Evolutionary conservation across 2,113 vertebrate species (phyloP).

Genomic region (Albula glossodonta): DNA sequence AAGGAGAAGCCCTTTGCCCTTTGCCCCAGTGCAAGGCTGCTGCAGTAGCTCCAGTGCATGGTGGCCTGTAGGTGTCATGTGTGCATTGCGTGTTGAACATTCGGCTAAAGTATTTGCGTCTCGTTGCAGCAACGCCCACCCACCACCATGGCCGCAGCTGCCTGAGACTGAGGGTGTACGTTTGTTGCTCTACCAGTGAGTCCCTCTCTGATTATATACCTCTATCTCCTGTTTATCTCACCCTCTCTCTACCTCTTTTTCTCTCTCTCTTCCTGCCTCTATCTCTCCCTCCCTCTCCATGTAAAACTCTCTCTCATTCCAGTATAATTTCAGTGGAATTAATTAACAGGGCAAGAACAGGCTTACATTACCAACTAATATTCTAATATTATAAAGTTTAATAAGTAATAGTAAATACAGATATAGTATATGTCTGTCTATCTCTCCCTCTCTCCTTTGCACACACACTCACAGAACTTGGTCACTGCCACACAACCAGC

Average conservation of each 20-base stretch:
- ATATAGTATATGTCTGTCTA: background rate
- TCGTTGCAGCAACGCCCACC: constrained; percentile 81
- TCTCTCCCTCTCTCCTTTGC: constrained; percentile 19
- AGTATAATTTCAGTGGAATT: no score
- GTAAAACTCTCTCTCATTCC: no score
- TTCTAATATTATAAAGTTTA: no score
- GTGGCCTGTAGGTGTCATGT: background rate
- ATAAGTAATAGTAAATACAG: no score
- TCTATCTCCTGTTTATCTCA: constrained; percentile 38
- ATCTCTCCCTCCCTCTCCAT: constrained; percentile 22
- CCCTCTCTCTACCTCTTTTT: constrained; percentile 26
- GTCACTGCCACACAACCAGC: background rate
- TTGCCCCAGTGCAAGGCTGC: background rate
- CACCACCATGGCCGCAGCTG: constrained; percentile 91
- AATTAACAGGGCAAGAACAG: no score
- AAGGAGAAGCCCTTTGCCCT: background rate
- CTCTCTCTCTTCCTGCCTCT: constrained; percentile 15
- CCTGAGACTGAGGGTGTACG: constrained; percentile 93
- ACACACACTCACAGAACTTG: no score
- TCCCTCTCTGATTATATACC: constrained; percentile 46
- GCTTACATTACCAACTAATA: no score
- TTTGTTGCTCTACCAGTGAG: constrained; percentile 92
- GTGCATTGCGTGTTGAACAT: background rate
- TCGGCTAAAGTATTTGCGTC: constrained; percentile 27
- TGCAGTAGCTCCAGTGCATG: background rate